These are phyloP conservation scores for Auanema freiburgensis DNA, from an alignment of 2,888 invertebrate species.

Conservation along the genomic window DNA sequence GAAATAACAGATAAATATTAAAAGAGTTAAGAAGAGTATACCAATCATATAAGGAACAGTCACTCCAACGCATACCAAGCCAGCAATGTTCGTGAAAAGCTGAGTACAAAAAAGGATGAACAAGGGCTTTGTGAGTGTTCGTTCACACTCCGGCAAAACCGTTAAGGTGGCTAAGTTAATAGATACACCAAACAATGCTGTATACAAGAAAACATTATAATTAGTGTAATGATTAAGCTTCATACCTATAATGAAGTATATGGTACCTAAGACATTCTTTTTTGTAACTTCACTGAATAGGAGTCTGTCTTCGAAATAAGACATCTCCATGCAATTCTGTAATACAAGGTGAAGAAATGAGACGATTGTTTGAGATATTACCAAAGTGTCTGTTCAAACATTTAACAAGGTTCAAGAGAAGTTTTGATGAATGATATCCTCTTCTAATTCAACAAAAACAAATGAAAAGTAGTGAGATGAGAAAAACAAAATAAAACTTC, in stretches of 20 bases:
- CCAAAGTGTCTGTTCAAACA: too few species aligned
- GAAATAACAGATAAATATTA: background rate
- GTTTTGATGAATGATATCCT: too few species aligned
- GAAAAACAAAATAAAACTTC: too few species aligned
- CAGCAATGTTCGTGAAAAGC: constrained; percentile 15
- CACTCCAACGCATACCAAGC: constrained; percentile 9
- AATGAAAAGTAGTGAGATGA: too few species aligned
- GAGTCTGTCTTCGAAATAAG: constrained; percentile 19
- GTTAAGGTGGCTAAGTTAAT: constrained; percentile 19
- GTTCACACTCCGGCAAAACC: constrained; percentile 22
- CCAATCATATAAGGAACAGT: constrained; percentile 23
- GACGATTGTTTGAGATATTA: too few species aligned
- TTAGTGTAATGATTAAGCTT: background rate
- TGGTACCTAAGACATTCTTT: constrained; percentile 15
- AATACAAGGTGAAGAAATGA: too few species aligned
- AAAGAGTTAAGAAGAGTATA: background rate
- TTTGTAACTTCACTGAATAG: constrained; percentile 7
- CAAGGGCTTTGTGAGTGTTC: constrained; percentile 14
- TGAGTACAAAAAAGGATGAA: constrained; percentile 19
- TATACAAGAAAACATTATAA: too few species aligned
- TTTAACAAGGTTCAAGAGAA: too few species aligned
- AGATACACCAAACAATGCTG: constrained; percentile 15
- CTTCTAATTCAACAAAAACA: too few species aligned
- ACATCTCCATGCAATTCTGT: too few species aligned
- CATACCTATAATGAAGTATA: constrained; percentile 15